phyloP scores from a whole-genome alignment of 2,797 vertebrate genomes.

The Alca torda region DNA sequence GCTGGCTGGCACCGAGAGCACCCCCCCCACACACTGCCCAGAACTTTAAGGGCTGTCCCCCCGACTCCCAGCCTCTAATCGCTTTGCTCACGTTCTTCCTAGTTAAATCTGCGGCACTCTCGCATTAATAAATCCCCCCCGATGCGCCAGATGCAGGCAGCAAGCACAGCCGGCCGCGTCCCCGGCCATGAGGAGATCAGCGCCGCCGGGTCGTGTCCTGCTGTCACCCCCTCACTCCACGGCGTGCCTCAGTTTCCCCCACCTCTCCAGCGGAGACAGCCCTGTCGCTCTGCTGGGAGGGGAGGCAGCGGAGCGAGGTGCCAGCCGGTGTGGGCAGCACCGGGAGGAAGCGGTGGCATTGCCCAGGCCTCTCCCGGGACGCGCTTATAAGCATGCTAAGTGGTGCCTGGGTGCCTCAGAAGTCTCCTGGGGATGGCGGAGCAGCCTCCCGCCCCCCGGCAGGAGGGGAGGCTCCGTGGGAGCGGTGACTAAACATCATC shows the following conservation, averaged over 20 bases:
- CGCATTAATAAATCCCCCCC: background rate
- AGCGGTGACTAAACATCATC: slow-evolving; percentile 71
- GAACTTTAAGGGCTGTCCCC: background rate
- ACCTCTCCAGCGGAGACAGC: accelerated
- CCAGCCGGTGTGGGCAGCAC: background rate
- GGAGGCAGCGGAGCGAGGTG: background rate
- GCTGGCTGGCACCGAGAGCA: background rate
- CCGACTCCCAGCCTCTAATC: background rate
- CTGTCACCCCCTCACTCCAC: background rate
- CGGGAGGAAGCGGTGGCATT: background rate
- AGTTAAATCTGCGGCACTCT: background rate
- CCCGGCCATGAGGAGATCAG: background rate
- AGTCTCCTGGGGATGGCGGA: background rate
- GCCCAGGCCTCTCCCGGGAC: background rate
- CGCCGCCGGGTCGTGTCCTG: background rate
- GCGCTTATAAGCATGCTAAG: background rate
- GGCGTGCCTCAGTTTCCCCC: slow-evolving; percentile 19
- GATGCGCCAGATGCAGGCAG: background rate
- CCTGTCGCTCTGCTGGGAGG: background rate
- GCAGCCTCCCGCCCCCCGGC: background rate
- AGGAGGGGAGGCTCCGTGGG: background rate
- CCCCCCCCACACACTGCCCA: background rate
- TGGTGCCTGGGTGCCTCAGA: background rate
- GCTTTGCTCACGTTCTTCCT: background rate
- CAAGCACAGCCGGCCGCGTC: background rate